phyloP scores from a whole-genome alignment of 64 coral and sea anemone species.

The Montipora capricornis region DNA sequence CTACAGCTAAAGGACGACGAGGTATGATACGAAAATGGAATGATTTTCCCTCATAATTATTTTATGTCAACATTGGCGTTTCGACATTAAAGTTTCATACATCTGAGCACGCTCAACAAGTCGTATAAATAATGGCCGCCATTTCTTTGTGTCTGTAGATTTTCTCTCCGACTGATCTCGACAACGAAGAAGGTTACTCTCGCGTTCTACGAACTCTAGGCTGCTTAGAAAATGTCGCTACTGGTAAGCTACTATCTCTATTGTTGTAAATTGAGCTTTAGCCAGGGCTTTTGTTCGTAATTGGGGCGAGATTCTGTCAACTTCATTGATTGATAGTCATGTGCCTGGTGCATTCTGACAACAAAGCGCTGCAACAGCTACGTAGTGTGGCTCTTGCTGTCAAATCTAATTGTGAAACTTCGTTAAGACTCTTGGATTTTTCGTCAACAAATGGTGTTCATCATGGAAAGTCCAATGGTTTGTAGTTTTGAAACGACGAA shows the following conservation, averaged over 20 bases:
- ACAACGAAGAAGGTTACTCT: slow-evolving; percentile 31
- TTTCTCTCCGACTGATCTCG: slow-evolving; percentile 52
- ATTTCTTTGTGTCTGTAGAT: slow-evolving; percentile 59
- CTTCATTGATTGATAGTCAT: slow-evolving; percentile 55
- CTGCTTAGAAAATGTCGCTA: slow-evolving; percentile 63
- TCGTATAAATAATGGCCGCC: slow-evolving; percentile 34
- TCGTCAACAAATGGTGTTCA: neutral
- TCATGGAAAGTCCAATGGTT: neutral
- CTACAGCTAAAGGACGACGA: slow-evolving; percentile 54
- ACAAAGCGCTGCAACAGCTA: neutral
- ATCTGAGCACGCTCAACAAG: slow-evolving; percentile 75
- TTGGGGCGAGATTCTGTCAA: slow-evolving; percentile 14
- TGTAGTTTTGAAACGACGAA: neutral
- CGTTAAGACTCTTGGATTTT: neutral
- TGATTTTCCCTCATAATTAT: slow-evolving; percentile 71
- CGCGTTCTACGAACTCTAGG: slow-evolving; percentile 59
- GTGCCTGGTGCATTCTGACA: neutral
- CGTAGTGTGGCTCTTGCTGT: neutral
- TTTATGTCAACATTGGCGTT: slow-evolving; percentile 65
- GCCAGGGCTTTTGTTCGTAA: neutral
- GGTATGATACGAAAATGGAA: slow-evolving; percentile 57
- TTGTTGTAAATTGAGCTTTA: slow-evolving; percentile 33
- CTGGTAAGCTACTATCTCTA: slow-evolving; percentile 45
- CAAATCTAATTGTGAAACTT: neutral
- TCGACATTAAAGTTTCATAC: slow-evolving; percentile 76